Evolutionary conservation across 2,113 vertebrate genomes (phyloP).

Genomic region (Sisor rabdophorus): DNA sequence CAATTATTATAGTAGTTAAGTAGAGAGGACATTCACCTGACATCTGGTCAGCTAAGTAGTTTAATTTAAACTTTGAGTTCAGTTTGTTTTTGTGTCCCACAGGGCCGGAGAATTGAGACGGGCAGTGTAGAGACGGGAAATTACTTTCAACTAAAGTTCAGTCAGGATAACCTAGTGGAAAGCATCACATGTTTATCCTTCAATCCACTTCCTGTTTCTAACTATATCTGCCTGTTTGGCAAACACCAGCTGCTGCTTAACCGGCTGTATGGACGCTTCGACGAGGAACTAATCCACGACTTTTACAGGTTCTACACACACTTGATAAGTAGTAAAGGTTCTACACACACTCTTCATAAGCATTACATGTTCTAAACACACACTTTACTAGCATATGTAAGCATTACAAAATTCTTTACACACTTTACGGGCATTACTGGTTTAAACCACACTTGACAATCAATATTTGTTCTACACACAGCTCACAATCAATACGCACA

Average conservation of each 20-base stretch:
- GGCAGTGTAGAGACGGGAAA: constrained; percentile 71
- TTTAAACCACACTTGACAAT: not conserved
- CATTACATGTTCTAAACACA: not conserved
- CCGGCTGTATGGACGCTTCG: constrained; percentile 70
- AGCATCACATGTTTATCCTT: constrained; percentile 83
- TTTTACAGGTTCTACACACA: constrained; percentile 78
- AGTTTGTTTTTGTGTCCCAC: constrained; percentile 38
- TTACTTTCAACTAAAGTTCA: constrained; percentile 82
- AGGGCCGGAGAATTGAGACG: constrained; percentile 76
- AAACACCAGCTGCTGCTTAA: constrained; percentile 87
- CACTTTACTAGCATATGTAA: not conserved
- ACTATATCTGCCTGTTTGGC: constrained; percentile 80
- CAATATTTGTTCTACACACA: not conserved
- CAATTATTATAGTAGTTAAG: too few species aligned
- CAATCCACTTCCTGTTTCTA: constrained; percentile 75
- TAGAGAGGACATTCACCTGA: not conserved
- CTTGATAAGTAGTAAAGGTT: not conserved
- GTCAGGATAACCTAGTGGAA: constrained; percentile 71
- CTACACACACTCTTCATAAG: not conserved
- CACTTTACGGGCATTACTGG: not conserved
- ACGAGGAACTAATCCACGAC: constrained; percentile 71
- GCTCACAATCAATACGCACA: not conserved
- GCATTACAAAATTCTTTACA: not conserved
- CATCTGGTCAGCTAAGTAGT: too few species aligned
- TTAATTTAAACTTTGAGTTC: too few species aligned